These are phyloP conservation scores for Lasioglossum vierecki DNA, from an alignment of 2,888 invertebrate species.

Conservation along the genomic window DNA sequence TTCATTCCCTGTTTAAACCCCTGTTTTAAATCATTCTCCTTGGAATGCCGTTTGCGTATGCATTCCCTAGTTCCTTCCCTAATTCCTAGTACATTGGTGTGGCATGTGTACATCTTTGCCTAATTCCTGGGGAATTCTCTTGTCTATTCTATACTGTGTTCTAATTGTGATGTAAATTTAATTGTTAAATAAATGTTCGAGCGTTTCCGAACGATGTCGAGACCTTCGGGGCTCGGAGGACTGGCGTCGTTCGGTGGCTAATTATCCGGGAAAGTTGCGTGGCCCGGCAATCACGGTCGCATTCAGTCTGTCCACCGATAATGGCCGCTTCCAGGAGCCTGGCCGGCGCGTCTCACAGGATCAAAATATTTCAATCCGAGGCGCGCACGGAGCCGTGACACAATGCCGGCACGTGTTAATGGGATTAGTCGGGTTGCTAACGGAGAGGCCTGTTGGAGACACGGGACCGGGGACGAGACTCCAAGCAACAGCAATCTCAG, in stretches of 20 bases:
- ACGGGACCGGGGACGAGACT: conserved; percentile 54
- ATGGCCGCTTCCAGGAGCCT: conserved; percentile 42
- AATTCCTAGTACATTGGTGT: neutral
- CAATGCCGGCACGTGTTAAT: conserved; percentile 78
- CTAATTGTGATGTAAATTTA: too few species aligned
- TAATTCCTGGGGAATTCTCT: neutral
- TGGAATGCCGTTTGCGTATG: neutral
- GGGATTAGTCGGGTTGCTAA: conserved; percentile 76
- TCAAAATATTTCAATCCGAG: conserved; percentile 77
- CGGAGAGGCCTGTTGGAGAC: conserved; percentile 60
- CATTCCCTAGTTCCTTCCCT: neutral
- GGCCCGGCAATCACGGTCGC: conserved; percentile 54
- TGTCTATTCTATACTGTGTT: neutral
- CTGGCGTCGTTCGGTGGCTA: conserved; percentile 1
- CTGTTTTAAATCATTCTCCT: neutral
- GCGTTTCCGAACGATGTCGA: too few species aligned
- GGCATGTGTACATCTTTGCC: too few species aligned
- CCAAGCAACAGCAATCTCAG: neutral
- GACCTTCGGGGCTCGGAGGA: neutral
- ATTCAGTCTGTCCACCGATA: conserved; percentile 56
- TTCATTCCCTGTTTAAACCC: neutral
- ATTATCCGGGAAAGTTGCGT: conserved; percentile 6
- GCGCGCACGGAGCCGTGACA: conserved; percentile 64
- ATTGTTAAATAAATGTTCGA: neutral
- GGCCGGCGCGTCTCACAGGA: conserved; percentile 57